A percentile compares a stretch with the other conserved stretches of the same genome.
These are phyloP conservation scores for Vireo griseus DNA, from an alignment of 2,797 vertebrate species.

Conservation along the genomic window DNA sequence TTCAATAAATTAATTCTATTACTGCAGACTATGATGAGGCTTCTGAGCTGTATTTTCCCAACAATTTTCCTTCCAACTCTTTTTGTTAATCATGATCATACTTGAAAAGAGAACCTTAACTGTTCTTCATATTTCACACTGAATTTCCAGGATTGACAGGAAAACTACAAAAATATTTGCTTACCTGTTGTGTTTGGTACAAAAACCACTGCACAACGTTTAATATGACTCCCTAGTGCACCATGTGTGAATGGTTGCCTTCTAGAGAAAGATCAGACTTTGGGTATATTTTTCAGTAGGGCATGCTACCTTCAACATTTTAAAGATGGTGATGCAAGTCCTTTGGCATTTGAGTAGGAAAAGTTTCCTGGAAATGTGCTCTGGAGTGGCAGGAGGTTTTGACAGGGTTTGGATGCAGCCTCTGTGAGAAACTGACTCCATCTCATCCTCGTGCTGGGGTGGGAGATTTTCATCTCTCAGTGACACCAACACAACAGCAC, in stretches of 20 bases:
- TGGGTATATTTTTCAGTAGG: background rate
- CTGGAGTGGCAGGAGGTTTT: background rate
- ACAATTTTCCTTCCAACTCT: background rate
- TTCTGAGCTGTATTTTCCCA: background rate
- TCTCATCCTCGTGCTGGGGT: fast-evolving
- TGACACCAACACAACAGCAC: background rate
- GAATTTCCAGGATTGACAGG: background rate
- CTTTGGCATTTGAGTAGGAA: background rate
- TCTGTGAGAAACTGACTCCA: background rate
- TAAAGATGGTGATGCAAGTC: background rate
- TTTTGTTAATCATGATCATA: background rate
- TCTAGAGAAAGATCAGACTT: background rate
- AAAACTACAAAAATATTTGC: background rate
- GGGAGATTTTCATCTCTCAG: background rate
- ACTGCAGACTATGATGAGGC: background rate
- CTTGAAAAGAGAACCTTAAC: background rate
- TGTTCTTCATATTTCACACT: background rate
- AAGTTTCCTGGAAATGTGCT: background rate
- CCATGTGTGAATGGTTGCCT: background rate
- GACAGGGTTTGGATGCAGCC: background rate
- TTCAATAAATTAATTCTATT: background rate
- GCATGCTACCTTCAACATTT: background rate
- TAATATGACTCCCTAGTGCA: background rate
- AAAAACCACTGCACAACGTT: background rate
- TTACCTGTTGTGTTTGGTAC: background rate